Conservation (phyloP, 23 tunicate species). For the Pegea sp. region DNA sequence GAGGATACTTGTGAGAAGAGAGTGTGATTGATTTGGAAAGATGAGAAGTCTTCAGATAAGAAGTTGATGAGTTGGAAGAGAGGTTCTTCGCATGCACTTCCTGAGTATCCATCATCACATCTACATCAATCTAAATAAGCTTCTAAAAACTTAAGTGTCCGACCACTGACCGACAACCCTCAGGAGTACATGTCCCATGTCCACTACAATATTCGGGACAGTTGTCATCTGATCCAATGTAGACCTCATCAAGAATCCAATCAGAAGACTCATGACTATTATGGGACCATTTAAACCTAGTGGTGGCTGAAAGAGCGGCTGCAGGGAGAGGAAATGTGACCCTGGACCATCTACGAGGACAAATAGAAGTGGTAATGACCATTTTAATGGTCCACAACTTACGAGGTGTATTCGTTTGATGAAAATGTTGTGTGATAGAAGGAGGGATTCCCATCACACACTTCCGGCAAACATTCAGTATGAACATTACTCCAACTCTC, state of each 20-base stretch:
- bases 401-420: background rate
- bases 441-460: constrained; percentile 27
- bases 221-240: constrained; percentile 21
- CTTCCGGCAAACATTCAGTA: constrained; percentile 30
- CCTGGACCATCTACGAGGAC: constrained; percentile 33
- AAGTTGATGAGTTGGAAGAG: constrained; percentile 12
- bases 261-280: constrained; percentile 19
- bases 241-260: constrained; percentile 77
- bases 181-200: constrained; percentile 21
- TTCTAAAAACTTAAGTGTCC: background rate
- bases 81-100: background rate
- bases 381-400: background rate
- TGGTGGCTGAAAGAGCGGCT: constrained; percentile 16
- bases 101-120: constrained; percentile 10
- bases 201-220: constrained; percentile 57
- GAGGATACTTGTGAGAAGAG: background rate
- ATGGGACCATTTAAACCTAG: constrained; percentile 34
- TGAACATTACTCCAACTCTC: constrained; percentile 33
- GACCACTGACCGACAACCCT: constrained; percentile 69
- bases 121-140: background rate
- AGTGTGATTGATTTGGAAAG: background rate
- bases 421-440: constrained; percentile 17
- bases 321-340: constrained; percentile 35
- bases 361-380: background rate
- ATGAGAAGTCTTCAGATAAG: background rate